Base-by-base conservation (phyloP, 2,113 vertebrate species). In the Lates calcarifer region DNA sequence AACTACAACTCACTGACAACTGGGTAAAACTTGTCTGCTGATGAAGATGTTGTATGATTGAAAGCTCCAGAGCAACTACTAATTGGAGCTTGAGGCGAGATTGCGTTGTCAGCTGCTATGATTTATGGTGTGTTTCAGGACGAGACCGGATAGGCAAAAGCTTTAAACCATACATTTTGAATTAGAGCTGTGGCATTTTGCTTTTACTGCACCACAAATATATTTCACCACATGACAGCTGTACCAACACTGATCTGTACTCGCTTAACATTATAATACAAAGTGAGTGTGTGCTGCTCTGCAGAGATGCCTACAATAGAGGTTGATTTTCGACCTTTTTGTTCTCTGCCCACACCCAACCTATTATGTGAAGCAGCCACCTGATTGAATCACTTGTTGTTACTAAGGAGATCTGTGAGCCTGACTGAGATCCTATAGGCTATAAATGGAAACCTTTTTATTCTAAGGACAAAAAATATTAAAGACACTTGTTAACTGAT, bases 341-440 rank as follows among this genome's bases (percentile, higher is more conserved):
- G 66, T 31, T 74, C 18, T 76, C n/a, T 37, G 51, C n/a, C 17
- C 28, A 57, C 14, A 47, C 43, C 57, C 47, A 20, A 37, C 29
- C 49, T 56, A 51, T 84, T 67, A 75, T 43, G 43, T 82, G 45
- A 62, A 78, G 62, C 65, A 69, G 71, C n/a, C 71, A 61, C 56
- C 55, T 80, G 76, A 89, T 45, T 78, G 31, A 84, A 74, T 84
- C 71, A 65, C 82, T 78, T 76, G 80, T 58, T 81, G 62, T 85
- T 87, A 87, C 85, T 69, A 68, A 66, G 82, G 85, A 83, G 79
- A 87, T 79, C 39, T 86, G 74, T 26, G 67, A 37, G 43, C 28
- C 57, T 47, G 60, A 67, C 41, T 35, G 51, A 18, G 51, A 75
- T 35, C 14, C 58, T 47, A 51, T 56, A 12, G n/a, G 29, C 51